phyloP scores from a whole-genome alignment of 2,113 vertebrate species.

The Brachyhypopomus gauderio region DNA sequence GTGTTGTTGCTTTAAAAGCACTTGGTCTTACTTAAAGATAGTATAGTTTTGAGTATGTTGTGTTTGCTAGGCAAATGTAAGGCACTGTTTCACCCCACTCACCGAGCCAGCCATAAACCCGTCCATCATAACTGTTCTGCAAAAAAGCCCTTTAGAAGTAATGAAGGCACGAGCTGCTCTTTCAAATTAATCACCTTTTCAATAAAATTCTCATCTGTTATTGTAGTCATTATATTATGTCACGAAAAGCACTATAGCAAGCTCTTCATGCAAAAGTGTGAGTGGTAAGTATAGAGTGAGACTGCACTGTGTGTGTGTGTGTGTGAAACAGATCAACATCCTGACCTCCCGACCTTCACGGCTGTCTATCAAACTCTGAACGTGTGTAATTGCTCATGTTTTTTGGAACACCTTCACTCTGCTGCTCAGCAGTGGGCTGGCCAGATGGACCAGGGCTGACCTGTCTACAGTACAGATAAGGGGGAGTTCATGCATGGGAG shows the following conservation, averaged over 20 bases:
- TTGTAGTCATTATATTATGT: background rate
- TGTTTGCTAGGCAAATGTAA: too few relatives aligned
- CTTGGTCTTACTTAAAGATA: too few relatives aligned
- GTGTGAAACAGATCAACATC: conserved; percentile 42
- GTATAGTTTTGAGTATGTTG: too few relatives aligned
- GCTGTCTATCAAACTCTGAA: conserved; percentile 37
- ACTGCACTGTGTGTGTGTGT: conserved; percentile 3
- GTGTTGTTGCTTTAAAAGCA: too few relatives aligned
- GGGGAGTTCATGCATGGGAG: conserved; percentile 16
- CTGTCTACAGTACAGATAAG: conserved; percentile 30
- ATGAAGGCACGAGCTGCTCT: conserved; percentile 3
- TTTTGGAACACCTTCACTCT: conserved; percentile 9
- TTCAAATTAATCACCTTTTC: conserved; percentile 9
- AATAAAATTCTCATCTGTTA: background rate
- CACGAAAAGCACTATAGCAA: background rate
- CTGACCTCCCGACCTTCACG: conserved; percentile 48
- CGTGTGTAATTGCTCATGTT: conserved; percentile 36
- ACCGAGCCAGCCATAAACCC: too few relatives aligned
- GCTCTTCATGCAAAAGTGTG: background rate
- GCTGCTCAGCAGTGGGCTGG: conserved; percentile 20
- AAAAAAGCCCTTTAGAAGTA: background rate
- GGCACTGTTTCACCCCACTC: too few relatives aligned
- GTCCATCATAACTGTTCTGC: background rate
- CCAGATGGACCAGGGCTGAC: conserved; percentile 44
- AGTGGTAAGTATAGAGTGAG: conserved; percentile 1